Evolutionary conservation across 2,113 vertebrate species (phyloP).

Genomic region (Orthonyx spaldingii): DNA sequence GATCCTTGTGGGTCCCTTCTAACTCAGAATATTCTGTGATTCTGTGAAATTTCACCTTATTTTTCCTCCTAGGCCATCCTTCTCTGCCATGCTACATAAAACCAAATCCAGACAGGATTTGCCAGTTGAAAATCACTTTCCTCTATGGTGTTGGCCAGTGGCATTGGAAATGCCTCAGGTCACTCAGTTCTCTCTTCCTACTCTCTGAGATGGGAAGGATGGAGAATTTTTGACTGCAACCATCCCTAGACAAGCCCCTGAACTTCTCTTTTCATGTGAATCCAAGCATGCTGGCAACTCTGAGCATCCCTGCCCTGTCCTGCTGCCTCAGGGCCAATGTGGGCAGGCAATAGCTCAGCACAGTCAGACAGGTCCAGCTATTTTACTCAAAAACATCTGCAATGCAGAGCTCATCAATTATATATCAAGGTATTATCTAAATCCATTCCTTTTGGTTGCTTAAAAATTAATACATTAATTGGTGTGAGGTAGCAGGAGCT

Average conservation of each 20-base stretch:
- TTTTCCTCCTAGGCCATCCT: background rate
- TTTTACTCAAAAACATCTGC: background rate
- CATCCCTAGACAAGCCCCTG: background rate
- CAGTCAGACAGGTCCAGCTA: too few species aligned
- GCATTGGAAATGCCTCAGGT: rapidly evolving
- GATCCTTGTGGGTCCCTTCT: background rate
- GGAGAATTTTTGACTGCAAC: background rate
- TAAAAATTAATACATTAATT: background rate
- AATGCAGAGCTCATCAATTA: background rate
- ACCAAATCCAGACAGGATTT: background rate
- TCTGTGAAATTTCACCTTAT: background rate
- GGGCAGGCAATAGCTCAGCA: background rate
- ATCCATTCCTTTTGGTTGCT: background rate
- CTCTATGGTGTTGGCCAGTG: background rate
- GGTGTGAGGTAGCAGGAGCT: background rate
- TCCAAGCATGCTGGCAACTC: background rate
- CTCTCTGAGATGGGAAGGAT: background rate
- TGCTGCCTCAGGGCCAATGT: background rate
- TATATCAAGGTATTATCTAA: background rate
- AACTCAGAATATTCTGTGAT: background rate
- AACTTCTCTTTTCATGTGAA: background rate
- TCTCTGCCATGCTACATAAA: background rate
- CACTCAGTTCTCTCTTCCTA: background rate
- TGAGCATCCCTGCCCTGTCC: background rate
- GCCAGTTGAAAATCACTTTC: background rate